Evolutionary conservation across 1,140 invertebrate genomes (phyloP), one percentile per base, ranked within the genome.

Genomic region (Reticulitermes speratus): DNA sequence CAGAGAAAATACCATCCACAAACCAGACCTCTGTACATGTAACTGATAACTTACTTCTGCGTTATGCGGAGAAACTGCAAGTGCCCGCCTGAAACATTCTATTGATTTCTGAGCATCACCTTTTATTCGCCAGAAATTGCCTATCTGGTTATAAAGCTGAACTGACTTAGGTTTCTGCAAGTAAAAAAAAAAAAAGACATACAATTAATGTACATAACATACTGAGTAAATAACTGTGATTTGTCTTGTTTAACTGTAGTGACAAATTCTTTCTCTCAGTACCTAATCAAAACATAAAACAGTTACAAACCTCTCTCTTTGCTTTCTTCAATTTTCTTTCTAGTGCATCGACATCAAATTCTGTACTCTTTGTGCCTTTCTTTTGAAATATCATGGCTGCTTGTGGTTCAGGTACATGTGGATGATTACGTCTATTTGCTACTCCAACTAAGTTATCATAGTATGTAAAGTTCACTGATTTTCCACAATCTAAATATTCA

Each of bases 391-490:
- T 96, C 81, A 96, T 92, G 32, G 95, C 95, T 6, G 96, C 95
- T 91, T 93, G 92, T 45, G 94, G 94, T 89, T 95, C 95, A 65
- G 94, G 94, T 59, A 94, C 93, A 86, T 94, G 90, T 2, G 93
- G 93, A 90, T 95, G 95, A 87, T 93, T 93, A 87, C 94, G 94
- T 87, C 96, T 91, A 88, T 96, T 95, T 23, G 95, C 94, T 82
- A 98, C 94, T 45, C 96, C 96, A 82, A 96, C 94, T 83, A 98
- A 91, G 91, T 96, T 96, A 89, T 97, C 97, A 91, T 97, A 97
- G 90, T 96, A 96, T 21, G 97, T 97, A 89, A 95, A 96, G 91
- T 97, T 97, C 0, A 96, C 96, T 82, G 96, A 94, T 92, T 96
- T 96, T 6, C 97, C 97, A 92, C 97, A 97, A 89, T 96, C 96